Evolutionary conservation across 2,797 vertebrate species (phyloP).

Genomic region (Macropodus opercularis): DNA sequence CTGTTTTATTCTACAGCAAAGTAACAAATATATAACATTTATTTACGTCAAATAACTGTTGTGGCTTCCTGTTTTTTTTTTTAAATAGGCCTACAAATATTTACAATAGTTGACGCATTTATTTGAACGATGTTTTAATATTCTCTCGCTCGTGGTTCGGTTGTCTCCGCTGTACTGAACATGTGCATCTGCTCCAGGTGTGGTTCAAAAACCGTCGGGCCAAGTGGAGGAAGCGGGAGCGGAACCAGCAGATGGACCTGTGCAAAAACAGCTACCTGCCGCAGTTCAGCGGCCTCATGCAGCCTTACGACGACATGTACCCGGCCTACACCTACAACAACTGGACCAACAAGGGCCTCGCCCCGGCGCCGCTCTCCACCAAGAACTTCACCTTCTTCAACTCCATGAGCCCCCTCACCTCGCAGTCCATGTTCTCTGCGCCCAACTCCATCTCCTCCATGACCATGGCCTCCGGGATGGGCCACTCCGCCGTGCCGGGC

Average conservation of each 20-base stretch:
- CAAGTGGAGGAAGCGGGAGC: constrained; percentile 98
- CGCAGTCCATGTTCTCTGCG: constrained; percentile 97
- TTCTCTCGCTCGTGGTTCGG: too few relatives aligned
- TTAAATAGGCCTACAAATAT: too few relatives aligned
- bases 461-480: constrained; percentile 96
- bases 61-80: too few relatives aligned
- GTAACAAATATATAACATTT: too few relatives aligned
- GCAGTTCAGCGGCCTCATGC: constrained; percentile 97
- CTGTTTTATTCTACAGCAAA: too few relatives aligned
- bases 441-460: constrained; percentile 97
- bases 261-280: constrained; percentile 98
- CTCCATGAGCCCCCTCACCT: constrained; percentile 96
- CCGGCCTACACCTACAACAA: constrained; percentile 98
- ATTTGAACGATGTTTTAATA: too few relatives aligned
- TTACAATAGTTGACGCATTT: too few relatives aligned
- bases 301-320: constrained; percentile 98
- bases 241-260: constrained; percentile 99
- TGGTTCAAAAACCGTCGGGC: constrained; percentile 99
- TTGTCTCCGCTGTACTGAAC: not conserved
- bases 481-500: constrained; percentile 90
- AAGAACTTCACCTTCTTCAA: constrained; percentile 99
- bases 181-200: constrained; percentile 79
- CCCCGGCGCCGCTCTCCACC: constrained; percentile 91
- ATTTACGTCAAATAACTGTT: too few relatives aligned
- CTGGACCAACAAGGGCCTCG: constrained; percentile 97